Percentiles rank a stretch among this genome's conserved stretches.
Conservation (phyloP, 1,140 invertebrate genomes). For the Protaetia brevitarsis region DNA sequence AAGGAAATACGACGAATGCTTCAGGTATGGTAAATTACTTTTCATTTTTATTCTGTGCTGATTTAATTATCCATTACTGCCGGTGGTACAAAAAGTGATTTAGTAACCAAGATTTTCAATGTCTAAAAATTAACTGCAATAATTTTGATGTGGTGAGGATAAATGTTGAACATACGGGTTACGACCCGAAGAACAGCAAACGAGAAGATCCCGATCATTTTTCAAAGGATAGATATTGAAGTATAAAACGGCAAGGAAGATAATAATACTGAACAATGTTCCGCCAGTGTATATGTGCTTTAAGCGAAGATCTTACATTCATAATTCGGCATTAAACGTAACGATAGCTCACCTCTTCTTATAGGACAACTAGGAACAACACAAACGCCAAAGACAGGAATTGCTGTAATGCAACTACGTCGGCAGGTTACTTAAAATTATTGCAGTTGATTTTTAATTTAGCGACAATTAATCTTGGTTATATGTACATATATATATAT, state of each 20-base stretch:
- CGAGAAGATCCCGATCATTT: not conserved
- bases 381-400: no score
- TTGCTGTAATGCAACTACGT: not conserved
- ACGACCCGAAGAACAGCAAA: not conserved
- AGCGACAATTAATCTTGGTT: slow-evolving; percentile 14
- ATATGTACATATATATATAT: not conserved
- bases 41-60: not conserved
- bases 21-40: slow-evolving; percentile 7
- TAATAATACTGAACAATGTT: no score
- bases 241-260: no score
- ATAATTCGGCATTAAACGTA: no score
- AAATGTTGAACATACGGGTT: not conserved
- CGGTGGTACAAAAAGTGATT: no score
- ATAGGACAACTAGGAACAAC: no score
- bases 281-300: no score
- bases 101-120: not conserved
- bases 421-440: not conserved
- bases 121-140: slow-evolving; percentile 20
- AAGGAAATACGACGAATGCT: not conserved
- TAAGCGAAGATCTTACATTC: no score
- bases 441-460: slow-evolving; percentile 19
- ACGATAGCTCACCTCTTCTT: no score
- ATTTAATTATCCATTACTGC: no score
- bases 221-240: no score
- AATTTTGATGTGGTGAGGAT: not conserved